Evolutionary conservation across 2,113 vertebrate species (phyloP).

Genomic region (Coturnix japonica): DNA sequence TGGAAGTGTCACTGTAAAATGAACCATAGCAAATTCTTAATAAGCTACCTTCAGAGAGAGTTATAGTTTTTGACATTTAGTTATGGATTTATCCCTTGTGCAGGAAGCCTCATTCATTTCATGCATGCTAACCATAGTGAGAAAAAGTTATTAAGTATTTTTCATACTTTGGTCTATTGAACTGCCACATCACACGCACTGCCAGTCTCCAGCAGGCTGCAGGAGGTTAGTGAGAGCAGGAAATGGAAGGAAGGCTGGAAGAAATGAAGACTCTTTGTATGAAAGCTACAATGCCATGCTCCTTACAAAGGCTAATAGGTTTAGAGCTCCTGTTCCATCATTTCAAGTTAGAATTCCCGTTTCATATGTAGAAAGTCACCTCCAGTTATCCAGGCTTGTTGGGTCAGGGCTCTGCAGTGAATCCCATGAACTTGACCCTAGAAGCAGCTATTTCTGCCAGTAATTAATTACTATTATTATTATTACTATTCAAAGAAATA

Average conservation of each 20-base stretch:
- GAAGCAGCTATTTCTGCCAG: not conserved
- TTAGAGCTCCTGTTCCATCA: not conserved
- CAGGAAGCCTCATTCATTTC: constrained; percentile 56
- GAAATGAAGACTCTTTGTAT: not conserved
- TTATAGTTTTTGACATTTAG: constrained; percentile 75
- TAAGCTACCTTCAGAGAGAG: constrained; percentile 73
- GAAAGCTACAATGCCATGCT: not conserved
- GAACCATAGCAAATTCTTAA: constrained; percentile 76
- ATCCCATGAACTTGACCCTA: not conserved
- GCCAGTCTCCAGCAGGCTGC: not conserved
- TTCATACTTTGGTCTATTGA: constrained; percentile 40
- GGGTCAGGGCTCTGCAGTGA: not conserved
- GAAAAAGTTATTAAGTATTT: constrained; percentile 61
- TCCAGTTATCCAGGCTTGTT: not conserved
- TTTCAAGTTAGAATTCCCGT: not conserved
- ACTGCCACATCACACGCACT: constrained; percentile 17
- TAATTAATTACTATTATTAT: not conserved
- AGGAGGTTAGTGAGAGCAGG: not conserved
- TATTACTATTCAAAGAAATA: fast-evolving
- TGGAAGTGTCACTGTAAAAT: constrained; percentile 77
- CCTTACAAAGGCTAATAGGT: not conserved
- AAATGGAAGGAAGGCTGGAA: not conserved
- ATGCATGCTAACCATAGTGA: constrained; percentile 59
- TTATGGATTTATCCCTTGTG: constrained; percentile 64
- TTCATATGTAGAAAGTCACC: not conserved